Base-by-base conservation (phyloP, 1,140 invertebrate species). In the Heliothis virescens region DNA sequence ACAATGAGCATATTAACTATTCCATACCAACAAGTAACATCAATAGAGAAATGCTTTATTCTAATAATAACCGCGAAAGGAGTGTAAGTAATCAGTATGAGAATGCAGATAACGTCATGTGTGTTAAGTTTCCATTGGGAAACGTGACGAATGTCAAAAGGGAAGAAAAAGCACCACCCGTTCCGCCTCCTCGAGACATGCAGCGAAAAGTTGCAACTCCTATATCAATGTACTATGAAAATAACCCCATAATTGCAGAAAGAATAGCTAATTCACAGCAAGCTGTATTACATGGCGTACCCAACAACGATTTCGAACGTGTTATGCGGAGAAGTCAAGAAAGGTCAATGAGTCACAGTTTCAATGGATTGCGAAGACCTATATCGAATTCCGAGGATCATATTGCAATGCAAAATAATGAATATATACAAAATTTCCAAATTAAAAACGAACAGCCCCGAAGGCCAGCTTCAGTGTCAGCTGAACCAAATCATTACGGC, bases 181-280 rank as follows among this genome's bases (percentile, higher is more conserved):
- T 96, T n/a, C 97, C 96, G 53, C 97, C 97, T 1, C 97, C 97
- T 34, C 91, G 96, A 83, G 96, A 97, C 91, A 96, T 96, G 21
- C 95, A 96, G 81, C 90, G 96, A 85, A 95, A 95, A 91, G 91
- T 95, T 5, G 85, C 95, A 55, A 91, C 95, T 77, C 93, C 92
- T 86, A 79, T 95, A 84, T 93, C 95, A 65, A 95, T 94, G 85
- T 94, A 93, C 81, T 94, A 95, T 82, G 95, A 96, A 79, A 95
- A 89, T 93, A 93, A 88, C 78, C 78, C 89, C 16, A 69, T 86
- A 71, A 72, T 88, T 79, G 67, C 84, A 57, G 90, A 94, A 77
- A 90, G 87, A 81, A 86, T 85, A 65, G 79, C 48, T 34, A 88
- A 74, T 82, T 86, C 84, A 29, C 85, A 89, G 34, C 84, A 89